Base-by-base conservation (phyloP, 2,113 vertebrate species). In the Helogale parvula region DNA sequence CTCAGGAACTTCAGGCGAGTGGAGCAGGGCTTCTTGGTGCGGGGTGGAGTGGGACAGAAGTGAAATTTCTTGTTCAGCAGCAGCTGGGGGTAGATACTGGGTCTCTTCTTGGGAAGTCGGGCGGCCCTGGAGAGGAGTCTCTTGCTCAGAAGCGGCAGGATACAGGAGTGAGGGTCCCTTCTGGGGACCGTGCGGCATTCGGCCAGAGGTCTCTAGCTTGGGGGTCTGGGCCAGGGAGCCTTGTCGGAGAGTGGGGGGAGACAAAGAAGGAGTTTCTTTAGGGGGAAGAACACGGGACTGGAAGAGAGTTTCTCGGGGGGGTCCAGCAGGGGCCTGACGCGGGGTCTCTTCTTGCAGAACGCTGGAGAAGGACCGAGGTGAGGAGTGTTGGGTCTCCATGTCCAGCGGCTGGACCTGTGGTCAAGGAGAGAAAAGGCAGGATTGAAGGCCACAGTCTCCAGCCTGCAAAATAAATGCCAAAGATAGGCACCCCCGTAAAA, bases 1-100 rank as follows among this genome's bases (percentile, higher is more conserved):
- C 90, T 98, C 97, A 16, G 97, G 97, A 74, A 92, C 96, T 85
- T 98, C 97, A 11, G 98, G 98, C 63, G 97, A 98, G 88, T 93
- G 97, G 77, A 93, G 85, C 0, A 93, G 91, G 74, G 94, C 94
- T 76, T 98, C 98, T 12, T 96, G 97, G 19, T 94, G 97, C 69
- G 76, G 94, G 47, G 88, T 0, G 35, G 97, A 84, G 93, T 87
- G 97, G 35, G 97, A 95, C 21, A 95, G 94, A 29, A 95, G 92
- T 12, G 97, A 90, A n/a, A 80, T 9, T 5, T 97, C 97, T 10
- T 80, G 96, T 6, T 88, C 97, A 35, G 96, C 95, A 91, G 89
- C 72, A 66, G 85, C 29, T 29, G 96, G 90, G 45, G 92, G 50
- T 3, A 86, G 82, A 31, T 52, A 94, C 23, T 63, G 97, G 85